Evolutionary conservation across 2,113 vertebrate genomes (phyloP), one percentile per base, ranked within the genome.

Genomic region (Anas platyrhynchos): DNA sequence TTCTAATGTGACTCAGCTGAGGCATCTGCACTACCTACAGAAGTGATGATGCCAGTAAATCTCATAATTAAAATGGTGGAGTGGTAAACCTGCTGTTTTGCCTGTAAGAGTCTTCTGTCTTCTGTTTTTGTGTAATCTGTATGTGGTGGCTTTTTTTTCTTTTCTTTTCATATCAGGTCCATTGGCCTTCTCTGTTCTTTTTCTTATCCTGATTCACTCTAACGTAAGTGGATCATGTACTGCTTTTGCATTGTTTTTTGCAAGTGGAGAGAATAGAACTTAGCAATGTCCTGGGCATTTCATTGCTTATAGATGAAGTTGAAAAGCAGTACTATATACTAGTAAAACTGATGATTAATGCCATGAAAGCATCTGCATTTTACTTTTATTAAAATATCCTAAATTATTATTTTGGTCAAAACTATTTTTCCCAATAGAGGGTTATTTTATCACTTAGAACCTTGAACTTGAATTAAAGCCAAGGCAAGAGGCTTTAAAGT

Each of bases 11-110:
- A 11, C 21, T 29, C 26, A 4, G 10, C 48, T 38, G 50, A 29
- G 43, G 2, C 44, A 4, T 4, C 8, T 3, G 21, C 32, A 11
- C 27, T 26, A 15, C 26, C 1, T 3, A 0, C 2, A 41, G 58
- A 1, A 9, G 26, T 1, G 38, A 36, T 0, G 13, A 6, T 56
- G 32, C 54, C 36, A 9, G 10, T 27, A 16, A 25, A 31, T 11
- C n/a, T 41, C 13, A 4, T 4, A 0, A 1, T 13, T 26, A 6
- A 0, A 3, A 1, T 3, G 25, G 20, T 13, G 23, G 50, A 21
- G 5, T 1, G 1, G 21, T 7, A 29, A 62, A 2, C 18, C 21
- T 11, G 31, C 77, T 5, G 56, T 11, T 18, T n/a, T 14, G 31
- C 6, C 36, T 44, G 5, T 1, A 21, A 36, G 56, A 10, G 15